Base-by-base conservation (phyloP, 2,113 vertebrate species). In the Acinonyx jubatus region DNA sequence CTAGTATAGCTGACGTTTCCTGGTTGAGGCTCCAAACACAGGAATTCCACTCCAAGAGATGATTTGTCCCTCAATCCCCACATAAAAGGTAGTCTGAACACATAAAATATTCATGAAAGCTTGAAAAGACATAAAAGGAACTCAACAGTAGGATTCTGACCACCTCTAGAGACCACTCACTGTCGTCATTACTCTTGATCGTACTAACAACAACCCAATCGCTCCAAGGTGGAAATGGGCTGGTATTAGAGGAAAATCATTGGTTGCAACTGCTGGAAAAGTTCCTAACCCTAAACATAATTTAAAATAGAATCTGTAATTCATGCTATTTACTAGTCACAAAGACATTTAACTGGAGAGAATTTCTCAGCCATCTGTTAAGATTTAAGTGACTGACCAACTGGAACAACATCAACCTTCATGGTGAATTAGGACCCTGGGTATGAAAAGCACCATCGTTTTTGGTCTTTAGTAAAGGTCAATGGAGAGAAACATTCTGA, bases 11-110 rank as follows among this genome's bases (percentile, higher is more conserved):
- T 97, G 88, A 66, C 74, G 73, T 61, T 94, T 96, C 71, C 80
- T 90, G 80, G 65, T n/a, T 61, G 18, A 95, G 65, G 45, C n/a
- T 87, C 61, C 63, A 73, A 97, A 96, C 25, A 86, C 38, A 96
- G 38, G 79, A 82, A 91, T 96, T 86, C 68, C 36, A 89, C 45
- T 84, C 50, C 63, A 71, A 81, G 90, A 97, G 74, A 89, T 36
- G 85, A 92, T 74, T 0, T 91, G 73, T 21, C 89, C 61, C 31
- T 92, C 25, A 80, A 85, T 83, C 33, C 38, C 48, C 29, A 68
- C 33, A 96, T 36, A 84, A 96, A 97, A 91, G 31, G 52, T 68
- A 96, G 55, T 84, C 65, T 76, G 41, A 69, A 93, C 23, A 96
- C 91, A 89, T 50, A 91, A 92, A 86, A 91, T 55, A 91, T 15